A percentile compares a stretch with the other conserved stretches of the same genome.
Conservation (phyloP, 2,113 vertebrate species). For the Ptilorrhoa leucosticta region DNA sequence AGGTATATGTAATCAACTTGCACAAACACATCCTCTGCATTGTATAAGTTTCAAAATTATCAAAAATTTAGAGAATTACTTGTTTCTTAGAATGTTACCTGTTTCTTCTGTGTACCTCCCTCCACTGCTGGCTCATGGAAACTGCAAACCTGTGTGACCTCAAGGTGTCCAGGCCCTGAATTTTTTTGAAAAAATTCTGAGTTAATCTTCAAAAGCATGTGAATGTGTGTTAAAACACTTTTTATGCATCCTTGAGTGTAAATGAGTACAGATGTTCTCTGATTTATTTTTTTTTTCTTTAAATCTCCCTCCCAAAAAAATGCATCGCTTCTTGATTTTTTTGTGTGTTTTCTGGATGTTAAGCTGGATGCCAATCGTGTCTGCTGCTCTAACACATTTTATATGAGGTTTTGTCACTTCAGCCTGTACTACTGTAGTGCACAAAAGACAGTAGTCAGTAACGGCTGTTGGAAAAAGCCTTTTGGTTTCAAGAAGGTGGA, state of each 20-base stretch:
- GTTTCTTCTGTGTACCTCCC: neutral
- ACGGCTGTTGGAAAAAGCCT: neutral
- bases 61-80: neutral
- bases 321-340: neutral
- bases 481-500: neutral
- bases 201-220: neutral
- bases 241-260: neutral
- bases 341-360: neutral
- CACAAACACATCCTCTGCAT: neutral
- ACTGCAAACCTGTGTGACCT: neutral
- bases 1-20: neutral
- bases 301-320: neutral
- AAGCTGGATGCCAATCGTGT: accelerated
- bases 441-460: neutral
- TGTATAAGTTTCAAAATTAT: neutral
- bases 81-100: neutral
- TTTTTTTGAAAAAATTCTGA: neutral
- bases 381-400: neutral
- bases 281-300: neutral
- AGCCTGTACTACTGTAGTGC: accelerated
- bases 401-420: neutral
- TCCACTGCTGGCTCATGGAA: neutral
- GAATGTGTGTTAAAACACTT: neutral
- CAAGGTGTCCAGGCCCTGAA: accelerated
- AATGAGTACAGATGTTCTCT: neutral